Base-by-base conservation (phyloP, 2,797 vertebrate genomes). In the Ataeniobius toweri region DNA sequence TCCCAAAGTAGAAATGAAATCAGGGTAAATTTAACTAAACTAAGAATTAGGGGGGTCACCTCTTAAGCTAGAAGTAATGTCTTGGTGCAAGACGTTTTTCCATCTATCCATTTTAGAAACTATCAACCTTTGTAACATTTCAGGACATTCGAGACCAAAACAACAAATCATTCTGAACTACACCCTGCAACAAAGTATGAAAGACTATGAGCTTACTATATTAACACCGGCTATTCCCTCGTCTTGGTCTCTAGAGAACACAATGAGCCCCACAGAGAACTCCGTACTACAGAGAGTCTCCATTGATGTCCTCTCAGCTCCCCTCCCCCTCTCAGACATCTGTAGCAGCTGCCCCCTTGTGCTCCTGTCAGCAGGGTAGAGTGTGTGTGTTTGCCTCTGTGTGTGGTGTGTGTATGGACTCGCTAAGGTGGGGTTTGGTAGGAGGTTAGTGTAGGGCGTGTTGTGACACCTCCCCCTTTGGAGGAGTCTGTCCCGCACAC, bases 331-430 rank as follows among this genome's bases (percentile, higher is more conserved):
- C 92, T 88, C 86, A 95, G 94, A 95, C 94, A 95, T 96, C 95
- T 95, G 95, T 95, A 95, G 95, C 95, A 96, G 96, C 95, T 96
- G 95, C 94, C 94, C 94, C 94, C 94, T 95, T 95, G 94, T 95
- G 95, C 94, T 95, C 94, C 94, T 94, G 94, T 94, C 93, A 94
- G 93, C 92, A 90, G 94, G 91, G 91, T 88, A 84, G 84, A 80
- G 87, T 83, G 90, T 85, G 78, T 71, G 76, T 41, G 74, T 68
- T 2, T 65, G 31, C 3, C 4, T 31, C 83, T 85, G 86, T 88
- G 81, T 85, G 78, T 89, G 82, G 82, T 36, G 73, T 85, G 61
- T 63, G 82, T 87, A 74, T 85, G 88, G 81, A 78, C 84, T 80
- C 31, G 88, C 89, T 80, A 91, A 92, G 93, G 91, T 94, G 92